These are phyloP conservation scores for Channa striata DNA, from an alignment of 2,797 vertebrate species.

Conservation along the genomic window DNA sequence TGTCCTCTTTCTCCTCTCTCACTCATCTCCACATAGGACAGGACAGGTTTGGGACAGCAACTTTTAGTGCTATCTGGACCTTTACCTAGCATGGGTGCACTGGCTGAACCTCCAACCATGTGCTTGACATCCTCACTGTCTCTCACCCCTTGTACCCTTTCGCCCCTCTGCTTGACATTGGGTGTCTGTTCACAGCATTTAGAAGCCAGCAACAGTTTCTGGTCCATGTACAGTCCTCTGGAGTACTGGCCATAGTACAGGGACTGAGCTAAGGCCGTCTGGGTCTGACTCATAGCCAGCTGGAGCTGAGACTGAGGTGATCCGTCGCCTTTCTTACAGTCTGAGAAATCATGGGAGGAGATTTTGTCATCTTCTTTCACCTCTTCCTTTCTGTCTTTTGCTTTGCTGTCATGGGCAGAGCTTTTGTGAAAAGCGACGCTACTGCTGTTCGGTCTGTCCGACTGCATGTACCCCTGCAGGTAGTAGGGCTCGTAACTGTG, in stretches of 20 bases:
- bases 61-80: conserved; percentile 89
- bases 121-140: conserved; percentile 92
- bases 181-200: conserved; percentile 94
- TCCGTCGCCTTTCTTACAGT: conserved; percentile 79
- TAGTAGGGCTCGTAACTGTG: conserved; percentile 96
- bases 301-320: conserved; percentile 93
- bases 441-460: conserved; percentile 85
- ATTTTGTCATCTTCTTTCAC: conserved; percentile 89
- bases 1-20: conserved; percentile 87
- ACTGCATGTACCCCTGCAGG: conserved; percentile 93
- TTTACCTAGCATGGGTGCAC: conserved; percentile 88
- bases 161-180: conserved; percentile 87
- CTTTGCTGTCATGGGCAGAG: conserved; percentile 86
- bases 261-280: conserved; percentile 97
- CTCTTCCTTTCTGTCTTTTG: conserved; percentile 92
- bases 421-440: conserved; percentile 82
- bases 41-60: conserved; percentile 88
- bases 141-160: conserved; percentile 85
- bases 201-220: conserved; percentile 93
- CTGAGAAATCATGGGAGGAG: conserved; percentile 80
- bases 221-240: conserved; percentile 96
- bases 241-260: conserved; percentile 98
- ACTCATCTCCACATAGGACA: conserved; percentile 92
- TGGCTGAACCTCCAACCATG: conserved; percentile 83
- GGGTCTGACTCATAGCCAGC: conserved; percentile 95